Evolutionary conservation across 2,888 invertebrate species (phyloP).

Genomic region (Empis stercorea): DNA sequence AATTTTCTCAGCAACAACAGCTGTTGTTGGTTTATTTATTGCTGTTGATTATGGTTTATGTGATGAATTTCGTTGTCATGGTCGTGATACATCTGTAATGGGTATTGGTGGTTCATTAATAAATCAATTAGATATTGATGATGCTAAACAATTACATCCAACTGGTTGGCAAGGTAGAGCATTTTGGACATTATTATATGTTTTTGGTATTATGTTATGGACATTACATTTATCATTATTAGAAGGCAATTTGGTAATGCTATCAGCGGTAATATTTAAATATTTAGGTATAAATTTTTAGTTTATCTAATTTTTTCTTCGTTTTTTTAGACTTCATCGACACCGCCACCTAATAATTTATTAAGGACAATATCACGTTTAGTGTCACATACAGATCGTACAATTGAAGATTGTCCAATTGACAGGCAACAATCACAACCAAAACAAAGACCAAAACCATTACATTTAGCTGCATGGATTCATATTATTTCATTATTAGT

Average conservation of each 20-base stretch:
- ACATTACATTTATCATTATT: slow-evolving; percentile 34
- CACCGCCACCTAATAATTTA: slow-evolving; percentile 25
- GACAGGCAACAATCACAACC: slow-evolving; percentile 11
- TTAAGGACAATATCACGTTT: slow-evolving; percentile 40
- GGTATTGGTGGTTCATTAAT: slow-evolving; percentile 19
- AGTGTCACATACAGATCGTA: slow-evolving; percentile 32
- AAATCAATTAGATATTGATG: slow-evolving; percentile 6
- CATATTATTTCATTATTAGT: slow-evolving; percentile 37
- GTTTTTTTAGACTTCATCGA: slow-evolving; percentile 7
- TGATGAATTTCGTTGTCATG: slow-evolving; percentile 47
- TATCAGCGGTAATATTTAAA: slow-evolving; percentile 10
- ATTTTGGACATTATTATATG: slow-evolving; percentile 44
- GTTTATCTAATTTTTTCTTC: neutral
- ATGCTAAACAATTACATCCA: slow-evolving; percentile 19
- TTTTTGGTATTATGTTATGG: slow-evolving; percentile 40
- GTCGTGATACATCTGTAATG: slow-evolving; percentile 32
- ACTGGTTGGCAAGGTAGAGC: slow-evolving; percentile 39
- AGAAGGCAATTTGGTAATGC: slow-evolving; percentile 19
- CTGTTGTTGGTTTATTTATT: slow-evolving; percentile 46
- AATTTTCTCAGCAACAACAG: slow-evolving; percentile 46
- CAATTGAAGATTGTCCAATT: slow-evolving; percentile 11
- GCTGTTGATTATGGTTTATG: slow-evolving; percentile 48
- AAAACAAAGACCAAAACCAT: slow-evolving; percentile 23
- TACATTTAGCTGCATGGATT: slow-evolving; percentile 36
- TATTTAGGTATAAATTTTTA: slow-evolving; percentile 2